Evolutionary conservation across 2,888 invertebrate species (phyloP), one percentile per base, ranked within the genome.

Genomic region (Proisotoma minuta): DNA sequence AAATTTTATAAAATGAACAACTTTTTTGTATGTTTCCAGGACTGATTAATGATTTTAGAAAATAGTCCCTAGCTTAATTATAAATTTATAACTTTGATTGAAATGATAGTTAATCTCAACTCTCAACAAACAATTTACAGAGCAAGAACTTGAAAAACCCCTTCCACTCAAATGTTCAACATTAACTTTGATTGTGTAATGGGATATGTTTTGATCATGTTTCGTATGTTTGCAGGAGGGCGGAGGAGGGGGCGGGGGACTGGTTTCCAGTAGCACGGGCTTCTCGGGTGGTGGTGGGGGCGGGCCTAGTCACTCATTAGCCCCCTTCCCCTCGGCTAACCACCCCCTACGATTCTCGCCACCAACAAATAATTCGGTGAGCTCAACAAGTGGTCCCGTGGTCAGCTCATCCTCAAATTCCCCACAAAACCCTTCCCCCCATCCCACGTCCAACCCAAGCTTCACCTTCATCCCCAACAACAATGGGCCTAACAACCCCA

Each of bases 221-320:
- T 47, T 8, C 20, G 5, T 8, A 50, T n/a, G 28, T n/a, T 54
- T 54, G 8, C 54, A 54, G 54, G 54, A 54, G 34, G 54, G 54
- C 12, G 54, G 54, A 50, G 60, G 56, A 28, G 57, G 62, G 24
- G 68, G 60, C 18, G 62, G 60, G 49, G 67, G 65, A n/a, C 58
- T 66, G 12, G 65, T 65, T 43, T 69, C 69, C 22, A 67, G 65
- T 56, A 60, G 66, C 51, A 62, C 62, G 51, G 57, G 57, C 29
- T 61, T 59, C 40, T 57, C 63, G 50, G 62, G 66, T 54, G 62
- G 48, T 3, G 24, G 27, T 2, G 54, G 54, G 2, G 27, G 27
- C 28, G 27, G 10, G 10, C 12, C n/a, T 24, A 54, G 54, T 28
- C 52, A 52, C 20, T 28, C 52, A 18, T 26, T 52, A 28, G 23